Conservation (phyloP, 2,113 vertebrate genomes). For the Lagenorhynchus albirostris region DNA sequence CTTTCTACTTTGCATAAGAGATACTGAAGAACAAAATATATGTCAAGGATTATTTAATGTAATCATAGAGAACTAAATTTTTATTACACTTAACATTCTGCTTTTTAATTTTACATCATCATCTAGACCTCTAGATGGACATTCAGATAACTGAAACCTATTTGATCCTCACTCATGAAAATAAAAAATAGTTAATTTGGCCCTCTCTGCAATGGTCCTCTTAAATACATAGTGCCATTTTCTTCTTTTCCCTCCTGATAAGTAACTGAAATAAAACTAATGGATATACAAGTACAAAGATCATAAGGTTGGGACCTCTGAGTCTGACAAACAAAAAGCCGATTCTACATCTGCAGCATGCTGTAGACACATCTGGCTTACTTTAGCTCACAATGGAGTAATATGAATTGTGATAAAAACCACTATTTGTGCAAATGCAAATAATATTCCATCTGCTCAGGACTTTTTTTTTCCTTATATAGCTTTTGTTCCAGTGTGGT, state of each 20-base stretch:
- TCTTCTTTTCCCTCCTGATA: slow-evolving; percentile 50
- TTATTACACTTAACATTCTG: background rate
- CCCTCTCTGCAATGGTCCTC: background rate
- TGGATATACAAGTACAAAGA: slow-evolving; percentile 66
- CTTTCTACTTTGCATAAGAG: background rate
- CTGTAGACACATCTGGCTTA: slow-evolving; percentile 70
- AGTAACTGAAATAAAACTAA: slow-evolving; percentile 70
- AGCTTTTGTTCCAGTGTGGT: slow-evolving; percentile 78
- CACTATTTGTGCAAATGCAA: slow-evolving; percentile 81
- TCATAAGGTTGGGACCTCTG: slow-evolving; percentile 64
- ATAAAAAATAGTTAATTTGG: slow-evolving; percentile 59
- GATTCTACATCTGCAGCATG: background rate
- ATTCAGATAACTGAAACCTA: slow-evolving; percentile 52
- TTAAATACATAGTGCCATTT: slow-evolving; percentile 4
- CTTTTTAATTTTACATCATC: slow-evolving; percentile 59
- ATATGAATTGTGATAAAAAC: slow-evolving; percentile 60
- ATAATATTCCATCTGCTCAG: slow-evolving; percentile 74
- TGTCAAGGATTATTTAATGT: slow-evolving; percentile 22
- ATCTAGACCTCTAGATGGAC: slow-evolving; percentile 14
- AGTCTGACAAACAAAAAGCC: slow-evolving; percentile 60
- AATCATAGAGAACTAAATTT: background rate
- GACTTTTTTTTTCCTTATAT: slow-evolving; percentile 63
- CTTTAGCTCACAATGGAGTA: slow-evolving; percentile 72
- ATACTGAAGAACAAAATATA: background rate
- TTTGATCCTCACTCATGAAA: slow-evolving; percentile 64